Evolutionary conservation across 2,888 invertebrate species (phyloP).

Genomic region (Holacanthella duospinosa): DNA sequence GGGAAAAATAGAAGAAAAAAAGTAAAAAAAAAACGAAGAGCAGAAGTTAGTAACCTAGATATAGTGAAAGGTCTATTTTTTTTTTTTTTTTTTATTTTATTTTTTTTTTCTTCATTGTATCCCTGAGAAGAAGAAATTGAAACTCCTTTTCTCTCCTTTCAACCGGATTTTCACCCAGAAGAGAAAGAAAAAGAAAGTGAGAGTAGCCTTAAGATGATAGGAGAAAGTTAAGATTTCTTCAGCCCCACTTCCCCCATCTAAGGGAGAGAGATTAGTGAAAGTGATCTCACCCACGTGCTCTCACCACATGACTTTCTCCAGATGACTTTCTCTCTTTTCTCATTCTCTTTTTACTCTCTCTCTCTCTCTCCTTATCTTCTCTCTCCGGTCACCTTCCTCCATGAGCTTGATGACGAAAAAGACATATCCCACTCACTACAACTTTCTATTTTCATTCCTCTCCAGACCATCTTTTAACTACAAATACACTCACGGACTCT

Average conservation of each 20-base stretch:
- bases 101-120: background rate
- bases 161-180: background rate
- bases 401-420: too few relatives aligned
- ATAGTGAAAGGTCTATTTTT: background rate
- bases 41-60: background rate
- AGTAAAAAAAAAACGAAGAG: background rate
- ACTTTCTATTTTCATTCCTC: too few relatives aligned
- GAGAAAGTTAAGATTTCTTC: background rate
- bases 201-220: background rate
- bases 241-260: background rate
- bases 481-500: too few relatives aligned
- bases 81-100: too few relatives aligned
- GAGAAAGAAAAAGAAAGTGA: background rate
- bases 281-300: background rate
- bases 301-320: background rate
- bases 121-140: background rate
- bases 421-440: too few relatives aligned
- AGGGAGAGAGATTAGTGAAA: background rate
- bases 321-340: background rate
- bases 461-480: too few relatives aligned
- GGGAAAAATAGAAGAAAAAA: background rate
- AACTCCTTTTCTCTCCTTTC: background rate
- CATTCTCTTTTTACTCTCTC: background rate
- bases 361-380: background rate
- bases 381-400: background rate